Conservation (phyloP, 2,888 invertebrate genomes). For the Thereva unica region DNA sequence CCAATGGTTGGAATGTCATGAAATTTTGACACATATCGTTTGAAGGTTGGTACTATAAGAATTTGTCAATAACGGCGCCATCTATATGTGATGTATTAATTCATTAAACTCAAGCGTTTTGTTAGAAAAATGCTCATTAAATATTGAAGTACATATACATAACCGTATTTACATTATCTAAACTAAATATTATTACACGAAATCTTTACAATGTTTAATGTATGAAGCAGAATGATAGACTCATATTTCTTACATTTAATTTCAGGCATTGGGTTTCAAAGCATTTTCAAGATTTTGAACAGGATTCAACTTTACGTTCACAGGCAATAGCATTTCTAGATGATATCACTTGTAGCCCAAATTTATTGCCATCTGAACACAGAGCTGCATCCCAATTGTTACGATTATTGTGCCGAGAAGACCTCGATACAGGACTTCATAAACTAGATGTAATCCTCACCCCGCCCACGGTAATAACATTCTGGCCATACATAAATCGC, state of each 20-base stretch:
- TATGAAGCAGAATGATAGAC: too few species aligned
- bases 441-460: constrained; percentile 72
- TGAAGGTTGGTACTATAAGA: too few species aligned
- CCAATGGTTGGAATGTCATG: too few species aligned
- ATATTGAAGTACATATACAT: too few species aligned
- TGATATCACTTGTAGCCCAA: constrained; percentile 82
- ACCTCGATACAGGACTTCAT: constrained; percentile 66
- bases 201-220: too few species aligned
- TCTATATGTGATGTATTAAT: too few species aligned
- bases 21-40: too few species aligned
- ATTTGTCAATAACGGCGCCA: too few species aligned
- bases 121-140: too few species aligned
- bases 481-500: background rate
- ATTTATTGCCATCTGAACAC: constrained; percentile 83
- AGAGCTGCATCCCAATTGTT: constrained; percentile 84
- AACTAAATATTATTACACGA: too few species aligned
- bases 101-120: too few species aligned
- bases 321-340: constrained; percentile 85
- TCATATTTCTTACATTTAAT: background rate
- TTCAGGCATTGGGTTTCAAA: constrained; percentile 87
- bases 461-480: constrained; percentile 66
- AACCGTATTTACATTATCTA: too few species aligned
- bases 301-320: constrained; percentile 71
- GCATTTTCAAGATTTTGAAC: constrained; percentile 86
- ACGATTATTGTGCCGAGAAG: constrained; percentile 76